Evolutionary conservation across 1,140 invertebrate species (phyloP).

Genomic region (Akabosia matsudoensis): DNA sequence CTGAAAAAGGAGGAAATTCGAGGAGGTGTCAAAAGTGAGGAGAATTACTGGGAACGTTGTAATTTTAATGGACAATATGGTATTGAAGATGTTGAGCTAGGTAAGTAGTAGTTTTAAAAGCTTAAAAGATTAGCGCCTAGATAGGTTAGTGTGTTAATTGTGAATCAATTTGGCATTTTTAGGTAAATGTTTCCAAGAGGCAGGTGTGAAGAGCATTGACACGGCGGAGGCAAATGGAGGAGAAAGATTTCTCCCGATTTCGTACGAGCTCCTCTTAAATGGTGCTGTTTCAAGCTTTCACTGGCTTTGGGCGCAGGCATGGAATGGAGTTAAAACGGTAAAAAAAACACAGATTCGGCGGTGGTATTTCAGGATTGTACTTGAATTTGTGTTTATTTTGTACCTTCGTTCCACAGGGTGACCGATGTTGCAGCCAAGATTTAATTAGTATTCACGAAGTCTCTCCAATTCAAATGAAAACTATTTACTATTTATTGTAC

Average conservation of each 20-base stretch:
- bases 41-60: slow-evolving; percentile 5
- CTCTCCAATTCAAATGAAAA: slow-evolving; percentile 34
- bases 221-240: slow-evolving; percentile 28
- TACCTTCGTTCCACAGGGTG: no score
- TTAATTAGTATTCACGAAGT: slow-evolving; percentile 41
- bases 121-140: background rate
- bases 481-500: slow-evolving; percentile 32
- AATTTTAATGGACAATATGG: slow-evolving; percentile 25
- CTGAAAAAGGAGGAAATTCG: background rate
- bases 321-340: slow-evolving; percentile 40
- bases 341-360: background rate
- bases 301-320: slow-evolving; percentile 44
- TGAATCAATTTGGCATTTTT: no score
- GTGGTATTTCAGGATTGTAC: background rate
- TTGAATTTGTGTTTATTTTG: background rate
- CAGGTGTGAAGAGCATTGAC: slow-evolving; percentile 28
- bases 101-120: no score
- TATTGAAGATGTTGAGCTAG: slow-evolving; percentile 46
- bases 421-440: slow-evolving; percentile 38
- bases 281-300: slow-evolving; percentile 34
- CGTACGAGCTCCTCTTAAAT: slow-evolving; percentile 27
- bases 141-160: background rate
- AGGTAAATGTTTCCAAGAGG: slow-evolving; percentile 41
- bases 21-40: background rate
- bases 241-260: slow-evolving; percentile 41